These are phyloP conservation scores for Falco biarmicus DNA, from an alignment of 2,797 vertebrate genomes.

Conservation along the genomic window DNA sequence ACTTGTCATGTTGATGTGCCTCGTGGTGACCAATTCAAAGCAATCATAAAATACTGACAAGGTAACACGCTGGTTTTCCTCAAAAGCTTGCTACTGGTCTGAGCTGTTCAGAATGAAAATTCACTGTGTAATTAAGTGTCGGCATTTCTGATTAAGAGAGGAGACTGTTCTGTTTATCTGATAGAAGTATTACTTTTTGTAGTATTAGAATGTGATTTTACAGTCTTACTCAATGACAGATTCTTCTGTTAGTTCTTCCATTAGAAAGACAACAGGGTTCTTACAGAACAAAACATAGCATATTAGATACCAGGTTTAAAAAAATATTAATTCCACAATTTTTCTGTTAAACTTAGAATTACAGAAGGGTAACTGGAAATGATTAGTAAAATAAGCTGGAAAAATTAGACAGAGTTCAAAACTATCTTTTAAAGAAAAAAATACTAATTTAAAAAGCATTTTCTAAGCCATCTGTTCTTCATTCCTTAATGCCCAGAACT, in stretches of 20 bases:
- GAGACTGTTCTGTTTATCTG: background rate
- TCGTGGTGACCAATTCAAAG: background rate
- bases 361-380: background rate
- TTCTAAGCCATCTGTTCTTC: background rate
- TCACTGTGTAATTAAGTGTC: background rate
- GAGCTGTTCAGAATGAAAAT: background rate
- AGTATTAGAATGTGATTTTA: background rate
- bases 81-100: background rate
- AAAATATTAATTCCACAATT: background rate
- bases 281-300: background rate
- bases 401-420: background rate
- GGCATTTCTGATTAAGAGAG: background rate
- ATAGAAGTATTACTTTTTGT: background rate
- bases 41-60: background rate
- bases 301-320: background rate
- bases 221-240: background rate
- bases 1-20: rapidly evolving
- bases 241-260: background rate
- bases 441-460: background rate
- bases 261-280: background rate
- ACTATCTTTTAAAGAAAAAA: background rate
- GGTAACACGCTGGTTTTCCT: background rate
- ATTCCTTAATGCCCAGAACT: background rate
- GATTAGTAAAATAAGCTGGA: background rate
- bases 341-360: background rate